Percentiles rank a stretch among this genome's conserved stretches.
Evolutionary conservation across 30 jellyfish, hydroid and myxozoan species (phyloP).

Genomic region (Aurelia sp.): DNA sequence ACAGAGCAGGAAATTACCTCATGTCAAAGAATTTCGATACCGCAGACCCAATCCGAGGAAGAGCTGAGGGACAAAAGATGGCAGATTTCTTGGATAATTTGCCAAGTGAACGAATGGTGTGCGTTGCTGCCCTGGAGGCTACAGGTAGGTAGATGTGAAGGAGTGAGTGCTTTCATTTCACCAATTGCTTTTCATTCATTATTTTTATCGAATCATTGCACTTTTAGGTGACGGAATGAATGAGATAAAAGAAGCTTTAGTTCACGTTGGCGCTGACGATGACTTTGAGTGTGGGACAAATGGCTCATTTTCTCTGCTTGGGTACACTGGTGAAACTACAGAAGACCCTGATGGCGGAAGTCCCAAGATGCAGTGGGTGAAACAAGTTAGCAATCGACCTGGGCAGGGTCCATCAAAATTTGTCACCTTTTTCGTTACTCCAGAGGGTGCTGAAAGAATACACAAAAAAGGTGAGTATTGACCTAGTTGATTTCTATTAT

Average conservation of each 20-base stretch:
- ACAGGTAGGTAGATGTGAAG: conserved; percentile 52
- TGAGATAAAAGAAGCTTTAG: conserved; percentile 74
- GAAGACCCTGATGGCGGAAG: too few relatives aligned
- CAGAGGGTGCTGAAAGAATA: conserved; percentile 88
- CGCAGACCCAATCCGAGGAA: conserved; percentile 78
- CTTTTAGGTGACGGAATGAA: conserved; percentile 78
- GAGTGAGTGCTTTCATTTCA: too few relatives aligned
- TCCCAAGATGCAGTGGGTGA: conserved; percentile 78
- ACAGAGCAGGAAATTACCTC: conserved; percentile 84
- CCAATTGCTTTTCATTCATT: too few relatives aligned
- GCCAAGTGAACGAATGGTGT: conserved; percentile 88
- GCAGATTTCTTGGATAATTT: conserved; percentile 80
- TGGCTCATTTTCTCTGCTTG: conserved; percentile 91
- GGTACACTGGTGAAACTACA: conserved; percentile 81
- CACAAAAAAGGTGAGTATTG: background rate
- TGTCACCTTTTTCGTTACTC: conserved; percentile 79
- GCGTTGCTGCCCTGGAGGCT: conserved; percentile 83
- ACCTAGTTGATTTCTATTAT: too few relatives aligned
- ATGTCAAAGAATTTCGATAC: conserved; percentile 88
- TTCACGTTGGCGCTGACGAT: conserved; percentile 82
- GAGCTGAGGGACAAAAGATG: conserved; percentile 79
- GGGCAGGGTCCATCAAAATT: conserved; percentile 93
- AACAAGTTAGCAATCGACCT: conserved; percentile 74
- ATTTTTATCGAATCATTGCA: too few relatives aligned
- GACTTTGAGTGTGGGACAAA: conserved; percentile 61